Percentiles rank a stretch among this genome's conserved stretches.
phyloP scores from a whole-genome alignment of 2,888 invertebrate species.

The Dynastes hyllus region DNA sequence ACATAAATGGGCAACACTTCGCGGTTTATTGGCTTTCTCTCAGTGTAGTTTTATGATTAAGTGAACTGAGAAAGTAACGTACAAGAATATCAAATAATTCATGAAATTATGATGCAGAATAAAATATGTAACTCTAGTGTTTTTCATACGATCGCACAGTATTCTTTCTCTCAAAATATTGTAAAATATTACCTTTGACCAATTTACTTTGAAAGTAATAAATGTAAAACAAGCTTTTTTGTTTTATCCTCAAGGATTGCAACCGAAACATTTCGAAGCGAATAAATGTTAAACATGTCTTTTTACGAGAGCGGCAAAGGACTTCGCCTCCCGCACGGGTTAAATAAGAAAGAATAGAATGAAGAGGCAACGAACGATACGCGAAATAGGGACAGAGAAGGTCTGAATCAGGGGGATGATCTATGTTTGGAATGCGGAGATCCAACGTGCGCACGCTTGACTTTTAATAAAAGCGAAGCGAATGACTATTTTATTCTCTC shows the following conservation, averaged over 20 bases:
- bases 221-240: background rate
- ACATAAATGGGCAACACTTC: too few relatives aligned
- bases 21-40: too few relatives aligned
- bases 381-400: constrained; percentile 54
- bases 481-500: constrained; percentile 68
- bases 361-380: constrained; percentile 63
- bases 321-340: constrained; percentile 59
- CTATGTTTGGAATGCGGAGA: constrained; percentile 50
- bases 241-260: background rate
- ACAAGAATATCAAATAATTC: too few relatives aligned
- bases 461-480: constrained; percentile 69
- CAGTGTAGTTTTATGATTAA: too few relatives aligned
- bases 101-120: too few relatives aligned
- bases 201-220: too few relatives aligned
- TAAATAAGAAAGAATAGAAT: constrained; percentile 64
- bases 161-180: too few relatives aligned
- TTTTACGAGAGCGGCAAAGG: constrained; percentile 53
- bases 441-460: constrained; percentile 68
- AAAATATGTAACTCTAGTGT: too few relatives aligned
- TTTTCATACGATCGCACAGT: too few relatives aligned
- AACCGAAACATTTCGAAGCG: background rate
- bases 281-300: constrained; percentile 18
- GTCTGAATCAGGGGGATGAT: constrained; percentile 62
- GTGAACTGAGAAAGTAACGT: too few relatives aligned
- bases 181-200: too few relatives aligned